Evolutionary conservation across 2,113 vertebrate species (phyloP), one percentile per base, ranked within the genome.

Genomic region (Phylloscopus whistleri): DNA sequence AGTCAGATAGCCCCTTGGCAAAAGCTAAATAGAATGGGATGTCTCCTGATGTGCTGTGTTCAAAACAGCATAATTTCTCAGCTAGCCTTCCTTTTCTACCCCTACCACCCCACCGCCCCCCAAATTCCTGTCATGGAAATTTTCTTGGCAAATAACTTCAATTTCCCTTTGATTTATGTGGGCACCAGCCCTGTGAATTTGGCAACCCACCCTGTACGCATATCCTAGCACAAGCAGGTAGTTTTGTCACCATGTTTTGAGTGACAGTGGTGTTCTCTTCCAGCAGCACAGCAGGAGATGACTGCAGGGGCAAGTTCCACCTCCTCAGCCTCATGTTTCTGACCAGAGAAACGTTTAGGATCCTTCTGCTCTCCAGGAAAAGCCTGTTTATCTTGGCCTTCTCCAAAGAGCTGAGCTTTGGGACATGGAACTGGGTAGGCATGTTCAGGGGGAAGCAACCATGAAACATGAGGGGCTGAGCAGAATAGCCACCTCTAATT

Each of bases 311-410:
- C 1, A 6, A 37, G 43, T 67, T 91, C 48, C 43, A 66, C 24
- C 69, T 82, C 53, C 66, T 75, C 41, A 60, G 69, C 43, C 48
- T 67, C 2, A 0, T 75, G 68, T 33, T 84, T 84, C 27, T n/a
- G 79, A 89, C 43, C 64, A 30, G 33, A 66, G 43, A 88, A 62
- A 46, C 33, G 35, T 73, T 90, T 63, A n/a, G 23, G 76, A 48
- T 66, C n/a, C 28, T 49, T 68, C 62, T 56, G 67, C 90, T 85
- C 41, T 94, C 68, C 70, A 83, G 63, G 72, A 92, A 96, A 90
- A 85, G n/a, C 59, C 11, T 69, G 58, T 87, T 91, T 96, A 52
- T 79, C 78, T 87, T 91, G 82, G 78, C 75, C 11, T 73, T 76
- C 63, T 76, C 53, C 62, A 62, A 69, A 86, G 70, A 75, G 21